Evolutionary conservation across 2,888 invertebrate species (phyloP).

Genomic region (Ypsolopha scabrella): DNA sequence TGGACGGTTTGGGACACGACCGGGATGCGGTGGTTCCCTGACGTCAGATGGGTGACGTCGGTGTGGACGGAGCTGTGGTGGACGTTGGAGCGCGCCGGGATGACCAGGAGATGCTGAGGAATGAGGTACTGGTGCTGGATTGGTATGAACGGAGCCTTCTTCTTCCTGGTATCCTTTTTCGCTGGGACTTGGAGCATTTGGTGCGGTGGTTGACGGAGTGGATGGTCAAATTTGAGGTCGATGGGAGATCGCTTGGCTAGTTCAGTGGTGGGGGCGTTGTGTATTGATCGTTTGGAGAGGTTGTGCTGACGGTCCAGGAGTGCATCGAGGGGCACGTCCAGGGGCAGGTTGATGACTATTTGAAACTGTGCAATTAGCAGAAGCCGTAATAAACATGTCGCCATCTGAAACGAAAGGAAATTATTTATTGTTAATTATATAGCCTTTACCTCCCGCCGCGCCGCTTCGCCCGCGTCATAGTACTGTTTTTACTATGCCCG

Average conservation of each 20-base stretch:
- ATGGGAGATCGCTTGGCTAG: conserved; percentile 3
- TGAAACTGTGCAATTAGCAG: too few relatives aligned
- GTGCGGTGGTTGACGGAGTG: not conserved
- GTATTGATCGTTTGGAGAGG: not conserved
- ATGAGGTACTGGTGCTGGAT: not conserved
- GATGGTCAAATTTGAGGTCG: not conserved
- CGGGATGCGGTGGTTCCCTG: conserved; percentile 2
- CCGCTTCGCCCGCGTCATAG: too few relatives aligned
- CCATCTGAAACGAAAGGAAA: conserved; percentile 9
- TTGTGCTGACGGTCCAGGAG: too few relatives aligned
- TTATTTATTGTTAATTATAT: not conserved
- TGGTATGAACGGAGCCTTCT: conserved; percentile 7
- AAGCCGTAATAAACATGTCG: not conserved
- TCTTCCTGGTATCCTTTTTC: conserved; percentile 4
- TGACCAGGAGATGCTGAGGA: not conserved
- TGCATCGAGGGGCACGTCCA: too few relatives aligned
- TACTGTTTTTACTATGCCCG: too few relatives aligned
- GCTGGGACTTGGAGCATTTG: not conserved
- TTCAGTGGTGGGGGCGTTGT: not conserved
- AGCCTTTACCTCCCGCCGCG: too few relatives aligned
- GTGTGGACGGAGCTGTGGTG: conserved; percentile 5
- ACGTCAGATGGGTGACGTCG: not conserved
- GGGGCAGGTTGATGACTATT: too few relatives aligned
- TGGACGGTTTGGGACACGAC: conserved; percentile 3
- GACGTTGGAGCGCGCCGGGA: conserved; percentile 3